These are phyloP conservation scores for Sclerurus mexicanus DNA, from an alignment of 2,113 vertebrate species.

Conservation along the genomic window DNA sequence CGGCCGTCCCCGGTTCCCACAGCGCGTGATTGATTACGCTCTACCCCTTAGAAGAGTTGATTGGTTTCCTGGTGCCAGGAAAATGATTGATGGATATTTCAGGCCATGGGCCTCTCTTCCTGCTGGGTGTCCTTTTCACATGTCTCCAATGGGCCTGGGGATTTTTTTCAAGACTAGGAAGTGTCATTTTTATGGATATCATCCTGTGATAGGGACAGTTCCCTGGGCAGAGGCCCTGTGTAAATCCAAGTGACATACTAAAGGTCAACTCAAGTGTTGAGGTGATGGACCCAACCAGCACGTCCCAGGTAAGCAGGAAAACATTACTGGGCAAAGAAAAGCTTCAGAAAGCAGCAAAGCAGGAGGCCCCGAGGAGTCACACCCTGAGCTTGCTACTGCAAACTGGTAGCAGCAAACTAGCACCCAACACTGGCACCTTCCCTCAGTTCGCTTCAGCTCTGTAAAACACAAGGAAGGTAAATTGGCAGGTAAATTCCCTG, in stretches of 20 bases:
- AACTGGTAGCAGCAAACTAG: too few relatives aligned
- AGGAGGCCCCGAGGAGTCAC: not conserved
- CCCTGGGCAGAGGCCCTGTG: not conserved
- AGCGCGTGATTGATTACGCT: slow-evolving; percentile 72
- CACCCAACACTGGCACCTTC: not conserved
- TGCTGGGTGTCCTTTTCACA: slow-evolving; percentile 72
- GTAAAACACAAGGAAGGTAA: accelerated
- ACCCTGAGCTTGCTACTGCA: accelerated
- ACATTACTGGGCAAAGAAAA: not conserved
- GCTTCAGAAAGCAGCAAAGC: not conserved
- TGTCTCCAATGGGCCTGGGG: slow-evolving; percentile 39
- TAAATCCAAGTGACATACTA: not conserved
- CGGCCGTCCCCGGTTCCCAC: slow-evolving; percentile 50
- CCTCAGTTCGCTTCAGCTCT: accelerated
- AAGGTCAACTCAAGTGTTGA: not conserved
- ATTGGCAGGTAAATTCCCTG: not conserved
- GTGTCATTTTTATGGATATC: slow-evolving; percentile 68
- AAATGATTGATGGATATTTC: slow-evolving; percentile 84
- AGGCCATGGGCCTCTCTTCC: slow-evolving; percentile 64
- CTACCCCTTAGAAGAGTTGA: slow-evolving; percentile 71
- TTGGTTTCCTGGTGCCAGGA: slow-evolving; percentile 81
- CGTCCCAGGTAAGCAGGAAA: not conserved
- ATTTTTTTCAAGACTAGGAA: slow-evolving; percentile 59
- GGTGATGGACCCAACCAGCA: not conserved
- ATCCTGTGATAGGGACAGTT: slow-evolving; percentile 13